These are phyloP conservation scores for Odocoileus hemionus DNA, from an alignment of 2,113 vertebrate species.

Conservation along the genomic window DNA sequence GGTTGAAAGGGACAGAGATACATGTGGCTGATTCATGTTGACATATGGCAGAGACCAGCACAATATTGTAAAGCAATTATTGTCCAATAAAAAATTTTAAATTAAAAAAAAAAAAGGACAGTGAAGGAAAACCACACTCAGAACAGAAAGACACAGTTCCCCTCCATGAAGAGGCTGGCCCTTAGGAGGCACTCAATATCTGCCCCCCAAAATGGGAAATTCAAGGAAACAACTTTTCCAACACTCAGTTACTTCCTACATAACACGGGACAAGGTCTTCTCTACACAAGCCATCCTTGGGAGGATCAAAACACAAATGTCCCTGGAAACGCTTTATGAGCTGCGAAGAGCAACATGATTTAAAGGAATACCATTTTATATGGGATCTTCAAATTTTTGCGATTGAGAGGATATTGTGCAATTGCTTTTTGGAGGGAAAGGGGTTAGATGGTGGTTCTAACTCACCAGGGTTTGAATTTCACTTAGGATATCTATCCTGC, in stretches of 20 bases:
- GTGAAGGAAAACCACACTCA: background rate
- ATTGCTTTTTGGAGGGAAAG: constrained; percentile 31
- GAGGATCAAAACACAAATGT: background rate
- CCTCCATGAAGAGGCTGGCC: background rate
- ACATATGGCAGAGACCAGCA: background rate
- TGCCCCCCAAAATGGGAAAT: background rate
- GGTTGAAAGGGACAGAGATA: background rate
- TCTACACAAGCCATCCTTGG: background rate
- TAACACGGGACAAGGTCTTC: background rate
- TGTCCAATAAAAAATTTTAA: background rate
- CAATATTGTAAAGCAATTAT: background rate
- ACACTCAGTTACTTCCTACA: background rate
- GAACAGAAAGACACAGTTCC: background rate
- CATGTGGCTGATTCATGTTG: background rate
- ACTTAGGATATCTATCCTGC: background rate
- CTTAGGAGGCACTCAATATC: background rate
- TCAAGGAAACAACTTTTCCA: background rate
- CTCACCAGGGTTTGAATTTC: constrained; percentile 15
- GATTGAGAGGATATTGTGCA: background rate
- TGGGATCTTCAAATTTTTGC: background rate
- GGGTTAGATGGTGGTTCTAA: constrained; percentile 8
- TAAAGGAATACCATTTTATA: constrained; percentile 6
- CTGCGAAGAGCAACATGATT: background rate
- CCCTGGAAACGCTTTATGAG: background rate
- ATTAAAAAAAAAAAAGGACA: background rate